phyloP scores from a whole-genome alignment of 2,888 invertebrate genomes.

The Latrodectus elegans region DNA sequence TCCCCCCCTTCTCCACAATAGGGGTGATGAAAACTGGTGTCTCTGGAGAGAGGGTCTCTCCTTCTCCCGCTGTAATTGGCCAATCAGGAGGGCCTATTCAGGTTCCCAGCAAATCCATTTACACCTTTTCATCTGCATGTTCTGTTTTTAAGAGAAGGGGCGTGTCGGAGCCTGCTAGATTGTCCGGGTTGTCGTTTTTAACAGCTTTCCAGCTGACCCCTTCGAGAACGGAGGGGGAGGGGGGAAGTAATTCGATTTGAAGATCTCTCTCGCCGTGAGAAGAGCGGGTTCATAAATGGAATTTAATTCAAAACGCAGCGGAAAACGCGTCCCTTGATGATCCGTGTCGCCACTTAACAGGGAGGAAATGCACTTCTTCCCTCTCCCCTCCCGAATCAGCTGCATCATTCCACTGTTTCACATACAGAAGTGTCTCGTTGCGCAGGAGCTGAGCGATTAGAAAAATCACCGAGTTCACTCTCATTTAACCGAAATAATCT shows the following conservation, averaged over 20 bases:
- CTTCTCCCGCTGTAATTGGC: neutral
- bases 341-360: neutral
- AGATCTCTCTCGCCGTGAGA: neutral
- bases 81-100: constrained; percentile 17
- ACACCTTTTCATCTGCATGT: constrained; percentile 36
- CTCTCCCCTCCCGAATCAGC: no score
- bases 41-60: neutral
- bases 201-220: constrained; percentile 1
- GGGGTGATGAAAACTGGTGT: neutral
- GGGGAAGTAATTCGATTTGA: constrained; percentile 23
- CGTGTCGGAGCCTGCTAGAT: constrained; percentile 18
- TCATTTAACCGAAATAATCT: no score
- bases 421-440: no score
- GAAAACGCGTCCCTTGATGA: neutral
- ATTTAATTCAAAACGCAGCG: constrained; percentile 10
- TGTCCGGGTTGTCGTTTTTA: constrained; percentile 40
- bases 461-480: no score
- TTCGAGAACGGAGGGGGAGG: neutral
- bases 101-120: constrained; percentile 34
- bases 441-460: no score
- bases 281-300: constrained; percentile 18
- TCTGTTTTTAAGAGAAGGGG: constrained; percentile 41
- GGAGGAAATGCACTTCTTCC: neutral
- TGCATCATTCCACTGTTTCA: no score
- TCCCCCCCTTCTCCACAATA: neutral